phyloP scores from a whole-genome alignment of 2,888 invertebrate species.

The Actias luna region DNA sequence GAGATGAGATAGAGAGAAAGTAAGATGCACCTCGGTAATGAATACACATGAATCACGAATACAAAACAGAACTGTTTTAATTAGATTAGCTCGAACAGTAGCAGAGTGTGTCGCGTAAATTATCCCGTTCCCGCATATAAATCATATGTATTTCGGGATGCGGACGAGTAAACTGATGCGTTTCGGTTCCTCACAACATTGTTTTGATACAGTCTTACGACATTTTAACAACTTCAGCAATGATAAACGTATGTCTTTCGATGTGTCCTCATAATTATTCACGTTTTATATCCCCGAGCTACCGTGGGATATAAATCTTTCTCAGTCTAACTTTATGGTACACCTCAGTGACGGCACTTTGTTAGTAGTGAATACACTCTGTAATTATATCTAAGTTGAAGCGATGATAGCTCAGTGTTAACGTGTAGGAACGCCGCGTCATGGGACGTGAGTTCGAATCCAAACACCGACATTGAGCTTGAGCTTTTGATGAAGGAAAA shows the following conservation, averaged over 20 bases:
- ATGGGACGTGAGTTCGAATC: no score
- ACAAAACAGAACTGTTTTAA: constrained; percentile 28
- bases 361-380: no score
- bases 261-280: background rate
- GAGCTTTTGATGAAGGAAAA: no score
- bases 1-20: background rate
- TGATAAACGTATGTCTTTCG: background rate
- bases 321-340: background rate
- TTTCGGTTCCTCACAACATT: background rate
- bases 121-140: constrained; percentile 19
- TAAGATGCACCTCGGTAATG: constrained; percentile 23
- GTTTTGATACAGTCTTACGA: background rate
- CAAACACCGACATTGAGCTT: no score
- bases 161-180: background rate
- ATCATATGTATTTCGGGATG: constrained; percentile 29
- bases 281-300: background rate
- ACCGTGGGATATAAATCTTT: background rate
- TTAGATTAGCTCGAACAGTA: constrained; percentile 17
- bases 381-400: no score
- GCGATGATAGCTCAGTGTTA: no score
- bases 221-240: background rate
- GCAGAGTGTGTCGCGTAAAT: constrained; percentile 15
- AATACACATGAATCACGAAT: constrained; percentile 31
- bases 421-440: no score
- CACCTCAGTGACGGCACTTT: no score